Conservation (phyloP, 1,140 invertebrate genomes). For the Bombus pyrosoma region DNA sequence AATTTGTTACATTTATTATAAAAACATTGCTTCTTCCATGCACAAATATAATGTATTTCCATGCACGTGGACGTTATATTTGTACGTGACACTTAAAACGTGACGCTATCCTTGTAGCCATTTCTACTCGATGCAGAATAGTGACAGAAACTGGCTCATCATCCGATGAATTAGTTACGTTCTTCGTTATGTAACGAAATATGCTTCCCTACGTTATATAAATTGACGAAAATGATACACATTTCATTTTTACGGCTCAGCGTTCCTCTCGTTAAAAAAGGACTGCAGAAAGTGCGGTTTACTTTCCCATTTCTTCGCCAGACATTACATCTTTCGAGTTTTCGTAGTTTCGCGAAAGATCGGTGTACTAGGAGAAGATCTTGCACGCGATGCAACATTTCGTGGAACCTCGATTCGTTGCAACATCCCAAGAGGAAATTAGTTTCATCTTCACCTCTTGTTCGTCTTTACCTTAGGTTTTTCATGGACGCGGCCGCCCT, state of each 20-base stretch:
- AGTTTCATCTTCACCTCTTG: conserved; percentile 36
- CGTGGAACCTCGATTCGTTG: neutral
- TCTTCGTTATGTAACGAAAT: neutral
- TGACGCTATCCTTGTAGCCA: neutral
- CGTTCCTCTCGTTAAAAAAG: neutral
- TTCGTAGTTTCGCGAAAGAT: neutral
- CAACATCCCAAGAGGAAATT: conserved; percentile 23
- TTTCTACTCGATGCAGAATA: neutral
- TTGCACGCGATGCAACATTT: neutral
- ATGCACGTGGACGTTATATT: neutral
- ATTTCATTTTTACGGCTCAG: neutral
- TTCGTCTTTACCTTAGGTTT: neutral
- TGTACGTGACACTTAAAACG: no score
- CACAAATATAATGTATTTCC: neutral
- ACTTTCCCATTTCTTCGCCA: neutral
- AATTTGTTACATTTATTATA: neutral
- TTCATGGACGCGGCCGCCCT: conserved; percentile 12
- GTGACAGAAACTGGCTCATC: neutral
- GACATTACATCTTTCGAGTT: neutral
- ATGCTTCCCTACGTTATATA: neutral
- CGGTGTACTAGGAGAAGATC: no score
- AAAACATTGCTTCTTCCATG: neutral
- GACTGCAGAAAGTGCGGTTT: neutral
- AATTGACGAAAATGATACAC: neutral
- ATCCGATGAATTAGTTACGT: neutral